phyloP scores from a whole-genome alignment of 2,113 vertebrate genomes.

The Tragulus kanchil region DNA sequence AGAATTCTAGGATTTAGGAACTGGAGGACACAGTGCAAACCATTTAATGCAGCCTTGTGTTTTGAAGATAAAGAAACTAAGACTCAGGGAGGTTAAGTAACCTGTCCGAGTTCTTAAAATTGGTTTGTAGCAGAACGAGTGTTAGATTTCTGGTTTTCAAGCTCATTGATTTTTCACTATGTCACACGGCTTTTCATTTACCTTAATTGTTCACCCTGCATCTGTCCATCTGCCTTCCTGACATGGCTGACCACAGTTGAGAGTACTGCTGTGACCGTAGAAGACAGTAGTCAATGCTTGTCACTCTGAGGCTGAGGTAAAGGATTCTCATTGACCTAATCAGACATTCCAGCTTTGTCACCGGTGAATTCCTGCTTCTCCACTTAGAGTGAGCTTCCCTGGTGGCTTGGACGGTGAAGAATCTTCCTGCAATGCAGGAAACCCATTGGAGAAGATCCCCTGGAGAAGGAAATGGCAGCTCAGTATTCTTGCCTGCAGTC shows the following conservation, averaged over 20 bases:
- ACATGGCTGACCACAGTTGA: neutral
- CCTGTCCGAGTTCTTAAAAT: neutral
- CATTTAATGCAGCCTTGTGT: neutral
- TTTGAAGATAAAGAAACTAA: conserved; percentile 50
- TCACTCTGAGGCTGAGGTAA: neutral
- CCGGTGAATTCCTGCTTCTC: neutral
- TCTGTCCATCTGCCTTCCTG: neutral
- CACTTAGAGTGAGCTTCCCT: neutral
- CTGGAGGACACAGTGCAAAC: neutral
- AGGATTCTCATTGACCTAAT: neutral
- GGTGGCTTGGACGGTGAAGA: neutral
- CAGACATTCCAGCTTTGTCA: neutral
- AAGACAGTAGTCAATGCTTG: neutral
- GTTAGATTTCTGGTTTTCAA: conserved; percentile 26
- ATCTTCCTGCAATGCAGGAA: neutral
- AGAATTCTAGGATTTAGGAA: neutral
- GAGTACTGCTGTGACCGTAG: neutral
- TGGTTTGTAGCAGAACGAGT: neutral
- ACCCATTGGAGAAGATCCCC: neutral
- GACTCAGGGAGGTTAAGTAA: neutral
- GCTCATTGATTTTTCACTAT: neutral
- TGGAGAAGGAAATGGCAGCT: neutral
- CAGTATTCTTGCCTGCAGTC: neutral
- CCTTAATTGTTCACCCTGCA: neutral
- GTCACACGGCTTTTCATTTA: neutral